Evolutionary conservation across 2,888 invertebrate genomes (phyloP).

Genomic region (Crioceris asparagi): DNA sequence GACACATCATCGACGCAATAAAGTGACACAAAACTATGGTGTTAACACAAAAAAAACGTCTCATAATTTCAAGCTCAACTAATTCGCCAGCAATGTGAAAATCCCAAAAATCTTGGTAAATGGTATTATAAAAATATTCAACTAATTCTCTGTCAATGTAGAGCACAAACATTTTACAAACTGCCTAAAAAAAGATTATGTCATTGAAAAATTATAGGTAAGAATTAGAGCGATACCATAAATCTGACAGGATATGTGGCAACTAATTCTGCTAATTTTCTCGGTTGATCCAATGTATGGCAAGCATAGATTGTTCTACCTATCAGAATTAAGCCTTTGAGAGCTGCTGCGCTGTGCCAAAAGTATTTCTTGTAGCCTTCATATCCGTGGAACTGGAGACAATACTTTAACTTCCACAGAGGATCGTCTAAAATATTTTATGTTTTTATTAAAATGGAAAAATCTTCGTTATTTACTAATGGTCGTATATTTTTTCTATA

Average conservation of each 20-base stretch:
- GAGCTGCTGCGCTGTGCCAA: constrained; percentile 9
- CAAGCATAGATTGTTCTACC: constrained; percentile 11
- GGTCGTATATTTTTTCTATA: too few relatives aligned
- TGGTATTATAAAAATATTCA: constrained; percentile 13
- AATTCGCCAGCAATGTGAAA: constrained; percentile 12
- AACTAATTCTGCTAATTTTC: constrained; percentile 11
- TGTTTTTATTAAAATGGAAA: too few relatives aligned
- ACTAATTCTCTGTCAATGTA: constrained; percentile 12
- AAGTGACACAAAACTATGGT: constrained; percentile 7
- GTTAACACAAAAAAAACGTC: constrained; percentile 11
- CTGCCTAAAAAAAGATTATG: constrained; percentile 13
- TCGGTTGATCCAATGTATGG: constrained; percentile 10
- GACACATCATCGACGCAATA: constrained; percentile 4
- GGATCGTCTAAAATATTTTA: constrained; percentile 15
- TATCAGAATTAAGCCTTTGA: constrained; percentile 11
- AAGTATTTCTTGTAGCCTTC: constrained; percentile 12
- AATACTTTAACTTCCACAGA: constrained; percentile 7
- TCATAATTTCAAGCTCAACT: constrained; percentile 8
- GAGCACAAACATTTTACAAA: constrained; percentile 12
- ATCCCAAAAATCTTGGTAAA: constrained; percentile 17
- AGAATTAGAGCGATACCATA: too few relatives aligned
- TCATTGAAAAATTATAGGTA: too few relatives aligned
- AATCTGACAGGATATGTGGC: constrained; percentile 14
- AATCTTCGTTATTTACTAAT: too few relatives aligned
- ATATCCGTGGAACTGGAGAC: constrained; percentile 8